Evolutionary conservation across 1,140 invertebrate species (phyloP).

Genomic region (Mamestra configurata): DNA sequence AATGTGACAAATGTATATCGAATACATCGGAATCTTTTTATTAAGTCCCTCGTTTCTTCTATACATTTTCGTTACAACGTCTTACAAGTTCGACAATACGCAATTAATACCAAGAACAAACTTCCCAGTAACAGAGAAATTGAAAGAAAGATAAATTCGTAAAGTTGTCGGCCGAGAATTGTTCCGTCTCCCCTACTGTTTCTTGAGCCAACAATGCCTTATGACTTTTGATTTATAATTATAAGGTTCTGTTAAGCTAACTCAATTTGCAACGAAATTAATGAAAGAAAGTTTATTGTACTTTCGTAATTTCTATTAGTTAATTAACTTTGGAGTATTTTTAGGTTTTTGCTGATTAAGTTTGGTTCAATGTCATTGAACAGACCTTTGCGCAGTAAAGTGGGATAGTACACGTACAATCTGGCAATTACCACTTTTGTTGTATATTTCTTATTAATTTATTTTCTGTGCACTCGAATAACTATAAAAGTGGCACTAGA

Average conservation of each 20-base stretch:
- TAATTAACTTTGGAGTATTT: neutral
- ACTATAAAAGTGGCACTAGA: too few species aligned
- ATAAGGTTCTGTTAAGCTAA: constrained; percentile 47
- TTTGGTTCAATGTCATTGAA: too few species aligned
- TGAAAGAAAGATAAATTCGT: constrained; percentile 57
- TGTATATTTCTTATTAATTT: too few species aligned
- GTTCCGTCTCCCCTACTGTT: constrained; percentile 44
- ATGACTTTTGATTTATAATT: constrained; percentile 58
- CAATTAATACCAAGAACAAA: constrained; percentile 48
- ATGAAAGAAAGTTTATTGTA: constrained; percentile 34
- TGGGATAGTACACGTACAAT: too few species aligned
- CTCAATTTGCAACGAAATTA: constrained; percentile 48
- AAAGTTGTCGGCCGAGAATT: constrained; percentile 42
- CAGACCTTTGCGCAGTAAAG: too few species aligned
- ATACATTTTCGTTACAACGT: constrained; percentile 21
- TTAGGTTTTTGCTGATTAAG: neutral
- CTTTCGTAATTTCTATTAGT: constrained; percentile 7
- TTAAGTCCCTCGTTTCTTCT: constrained; percentile 8
- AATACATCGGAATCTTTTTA: constrained; percentile 18
- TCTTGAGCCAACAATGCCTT: constrained; percentile 48
- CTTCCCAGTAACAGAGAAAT: constrained; percentile 35
- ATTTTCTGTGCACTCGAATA: too few species aligned
- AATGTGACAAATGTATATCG: neutral
- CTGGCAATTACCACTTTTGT: too few species aligned
- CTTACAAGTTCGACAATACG: constrained; percentile 49